These are phyloP conservation scores for Andrena bicolor DNA, from an alignment of 2,888 invertebrate genomes.

Conservation along the genomic window DNA sequence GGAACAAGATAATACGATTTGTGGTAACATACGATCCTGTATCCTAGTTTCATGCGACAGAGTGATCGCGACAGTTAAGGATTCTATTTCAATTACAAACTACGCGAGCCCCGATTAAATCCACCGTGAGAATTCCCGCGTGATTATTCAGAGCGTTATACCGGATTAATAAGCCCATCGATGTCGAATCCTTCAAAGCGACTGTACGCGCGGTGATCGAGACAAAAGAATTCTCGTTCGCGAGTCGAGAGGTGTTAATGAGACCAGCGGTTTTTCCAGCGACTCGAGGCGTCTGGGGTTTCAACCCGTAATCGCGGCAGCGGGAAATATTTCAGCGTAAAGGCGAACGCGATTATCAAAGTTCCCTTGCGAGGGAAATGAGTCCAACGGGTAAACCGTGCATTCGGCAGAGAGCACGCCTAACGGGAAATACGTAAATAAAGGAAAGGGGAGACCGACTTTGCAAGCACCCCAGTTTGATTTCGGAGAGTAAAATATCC, in stretches of 20 bases:
- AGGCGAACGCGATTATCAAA: too few relatives aligned
- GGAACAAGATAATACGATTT: neutral
- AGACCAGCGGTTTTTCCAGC: slow-evolving; percentile 26
- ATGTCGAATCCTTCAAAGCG: slow-evolving; percentile 11
- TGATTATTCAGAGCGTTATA: slow-evolving; percentile 20
- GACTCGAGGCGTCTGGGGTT: slow-evolving; percentile 9
- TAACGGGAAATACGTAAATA: too few relatives aligned
- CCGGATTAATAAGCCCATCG: slow-evolving; percentile 7
- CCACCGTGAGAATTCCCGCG: neutral
- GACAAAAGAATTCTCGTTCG: slow-evolving; percentile 42
- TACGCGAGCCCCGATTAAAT: neutral
- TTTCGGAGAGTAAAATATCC: neutral
- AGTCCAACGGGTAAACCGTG: too few relatives aligned
- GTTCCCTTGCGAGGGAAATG: too few relatives aligned
- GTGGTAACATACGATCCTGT: neutral
- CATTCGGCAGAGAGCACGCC: too few relatives aligned
- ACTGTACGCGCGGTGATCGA: neutral
- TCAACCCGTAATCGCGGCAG: neutral
- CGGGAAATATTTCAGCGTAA: neutral
- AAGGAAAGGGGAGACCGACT: too few relatives aligned
- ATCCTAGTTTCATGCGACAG: neutral
- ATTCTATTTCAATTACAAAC: neutral
- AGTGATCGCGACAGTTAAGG: neutral
- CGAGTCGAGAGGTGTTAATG: slow-evolving; percentile 42
- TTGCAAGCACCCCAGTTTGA: too few relatives aligned